Evolutionary conservation across 2,797 vertebrate genomes (phyloP).

Genomic region (Darevskia nairensis): DNA sequence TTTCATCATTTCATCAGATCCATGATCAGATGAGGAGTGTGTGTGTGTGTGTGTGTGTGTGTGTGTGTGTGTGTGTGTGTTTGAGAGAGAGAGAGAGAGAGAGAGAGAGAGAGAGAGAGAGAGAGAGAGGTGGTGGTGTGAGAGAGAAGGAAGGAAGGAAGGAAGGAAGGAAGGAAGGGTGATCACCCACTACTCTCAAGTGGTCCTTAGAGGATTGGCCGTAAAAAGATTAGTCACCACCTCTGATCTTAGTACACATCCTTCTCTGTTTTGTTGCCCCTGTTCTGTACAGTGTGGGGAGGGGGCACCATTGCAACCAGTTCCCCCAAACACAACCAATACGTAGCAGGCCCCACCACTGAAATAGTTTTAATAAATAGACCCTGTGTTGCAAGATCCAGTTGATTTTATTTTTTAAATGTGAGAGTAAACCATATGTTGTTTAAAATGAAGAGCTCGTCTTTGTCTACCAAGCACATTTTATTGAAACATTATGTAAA

Average conservation of each 20-base stretch:
- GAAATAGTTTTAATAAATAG: neutral
- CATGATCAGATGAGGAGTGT: too few species aligned
- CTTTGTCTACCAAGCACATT: slow-evolving; percentile 13
- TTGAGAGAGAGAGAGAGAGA: too few species aligned
- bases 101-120: too few species aligned
- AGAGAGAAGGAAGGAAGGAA: too few species aligned
- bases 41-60: too few species aligned
- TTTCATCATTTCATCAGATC: too few species aligned
- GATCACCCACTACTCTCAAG: too few species aligned
- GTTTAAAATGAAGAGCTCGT: slow-evolving; percentile 18
- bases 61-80: too few species aligned
- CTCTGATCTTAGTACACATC: neutral
- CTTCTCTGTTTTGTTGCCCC: neutral
- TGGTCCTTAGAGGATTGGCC: too few species aligned
- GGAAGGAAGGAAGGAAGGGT: too few species aligned
- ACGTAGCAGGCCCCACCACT: neutral
- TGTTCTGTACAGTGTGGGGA: neutral
- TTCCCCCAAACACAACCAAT: neutral
- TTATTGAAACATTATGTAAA: slow-evolving; percentile 31
- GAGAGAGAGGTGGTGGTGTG: too few species aligned
- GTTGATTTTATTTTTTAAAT: neutral
- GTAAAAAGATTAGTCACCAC: too few species aligned
- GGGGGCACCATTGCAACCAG: neutral
- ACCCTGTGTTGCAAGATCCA: neutral
- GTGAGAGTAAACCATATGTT: neutral